These are phyloP conservation scores for Hestina assimilis DNA, from an alignment of 1,140 invertebrate species.

Conservation along the genomic window DNA sequence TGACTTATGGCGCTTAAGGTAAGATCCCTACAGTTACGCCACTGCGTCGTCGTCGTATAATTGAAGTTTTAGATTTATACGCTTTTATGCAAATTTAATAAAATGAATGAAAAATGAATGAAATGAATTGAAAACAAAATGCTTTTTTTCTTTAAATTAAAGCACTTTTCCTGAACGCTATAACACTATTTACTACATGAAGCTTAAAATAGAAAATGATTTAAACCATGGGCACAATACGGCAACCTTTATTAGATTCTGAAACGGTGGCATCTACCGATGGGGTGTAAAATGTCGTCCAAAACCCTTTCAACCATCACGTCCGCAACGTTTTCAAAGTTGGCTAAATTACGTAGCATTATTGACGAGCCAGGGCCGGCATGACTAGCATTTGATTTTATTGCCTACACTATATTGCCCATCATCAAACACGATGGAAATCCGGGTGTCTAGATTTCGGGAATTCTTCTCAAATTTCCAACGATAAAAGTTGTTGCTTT, in stretches of 20 bases:
- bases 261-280: background rate
- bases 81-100: too few species aligned
- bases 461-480: background rate
- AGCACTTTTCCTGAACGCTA: too few species aligned
- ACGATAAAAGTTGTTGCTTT: background rate
- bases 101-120: too few species aligned
- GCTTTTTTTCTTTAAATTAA: too few species aligned
- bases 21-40: too few species aligned
- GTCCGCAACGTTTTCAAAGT: slow-evolving; percentile 9
- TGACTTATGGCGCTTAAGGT: too few species aligned
- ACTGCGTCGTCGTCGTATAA: too few species aligned
- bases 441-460: slow-evolving; percentile 3
- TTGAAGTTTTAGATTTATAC: too few species aligned
- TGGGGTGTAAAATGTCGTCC: slow-evolving; percentile 4
- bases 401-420: slow-evolving; percentile 5
- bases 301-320: slow-evolving; percentile 7
- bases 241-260: background rate
- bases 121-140: too few species aligned
- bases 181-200: too few species aligned
- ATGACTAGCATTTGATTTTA: slow-evolving; percentile 9
- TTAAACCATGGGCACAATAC: too few species aligned
- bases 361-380: background rate
- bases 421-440: background rate
- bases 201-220: too few species aligned
- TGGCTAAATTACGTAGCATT: slow-evolving; percentile 9